Evolutionary conservation across 2,113 vertebrate genomes (phyloP), one percentile per base, ranked within the genome.

Genomic region (Nycticebus coucang): DNA sequence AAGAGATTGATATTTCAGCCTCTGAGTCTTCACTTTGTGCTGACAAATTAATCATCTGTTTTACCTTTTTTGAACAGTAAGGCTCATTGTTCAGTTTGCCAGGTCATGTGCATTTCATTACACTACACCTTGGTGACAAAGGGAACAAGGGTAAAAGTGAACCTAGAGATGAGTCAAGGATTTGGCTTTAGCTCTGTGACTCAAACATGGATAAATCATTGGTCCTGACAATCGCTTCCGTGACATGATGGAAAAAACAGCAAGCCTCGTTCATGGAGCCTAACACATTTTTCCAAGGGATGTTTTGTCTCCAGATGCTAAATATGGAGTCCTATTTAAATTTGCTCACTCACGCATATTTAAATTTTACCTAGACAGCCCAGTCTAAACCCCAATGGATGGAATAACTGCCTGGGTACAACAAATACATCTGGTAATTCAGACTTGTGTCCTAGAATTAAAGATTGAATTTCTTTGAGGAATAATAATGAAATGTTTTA

Each of bases 41-140:
- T 97, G 97, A 97, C 97, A 97, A 95, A 96, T 97, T 97, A 97
- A 97, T 97, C 71, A 57, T 95, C 96, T 96, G 87, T 96, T 95
- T 95, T 92, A 90, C 84, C 84, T 78, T 84, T 62, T 83, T 85
- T 72, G 96, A 98, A 98, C 93, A 98, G 87, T 82, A 33, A 96
- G 87, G 78, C 64, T 94, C 95, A 91, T 88, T 97, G 90, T 97
- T 97, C 82, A 0, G 53, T 78, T 92, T 97, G 92, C 96, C 45
- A 5, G 96, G 97, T 97, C 91, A 35, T 45, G 30, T 91, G 74
- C 21, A 26, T 87, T 95, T 96, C 97, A 95, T 96, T 97, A 91
- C 62, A 41, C 59, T 92, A 72, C 64, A 96, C 92, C 97, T 92
- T 60, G 4, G 86, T 88, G 93, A 96, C 91, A 98, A 96, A 97